Evolutionary conservation across 2,113 vertebrate genomes (phyloP).

Genomic region (Laterallus jamaicensis): DNA sequence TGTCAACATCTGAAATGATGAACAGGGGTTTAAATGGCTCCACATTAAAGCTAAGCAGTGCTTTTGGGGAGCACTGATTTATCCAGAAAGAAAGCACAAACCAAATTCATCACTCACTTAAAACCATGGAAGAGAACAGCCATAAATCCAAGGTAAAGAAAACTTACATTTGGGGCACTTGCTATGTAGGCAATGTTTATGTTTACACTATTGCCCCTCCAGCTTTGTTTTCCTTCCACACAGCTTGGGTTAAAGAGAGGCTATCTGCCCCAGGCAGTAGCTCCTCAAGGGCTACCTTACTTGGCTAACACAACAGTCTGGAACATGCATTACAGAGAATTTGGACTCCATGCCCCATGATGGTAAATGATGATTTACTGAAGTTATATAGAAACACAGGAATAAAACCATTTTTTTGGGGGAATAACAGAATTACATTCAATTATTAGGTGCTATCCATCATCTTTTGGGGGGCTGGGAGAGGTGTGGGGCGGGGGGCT

Average conservation of each 20-base stretch:
- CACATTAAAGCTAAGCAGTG: neutral
- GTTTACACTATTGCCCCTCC: neutral
- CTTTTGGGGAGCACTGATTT: neutral
- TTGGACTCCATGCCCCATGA: neutral
- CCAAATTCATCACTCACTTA: neutral
- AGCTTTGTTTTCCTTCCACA: neutral
- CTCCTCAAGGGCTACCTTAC: neutral
- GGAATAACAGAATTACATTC: neutral
- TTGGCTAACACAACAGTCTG: neutral
- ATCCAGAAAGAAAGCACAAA: neutral
- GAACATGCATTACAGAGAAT: accelerated
- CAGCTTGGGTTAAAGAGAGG: neutral
- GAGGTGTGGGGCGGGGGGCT: no score
- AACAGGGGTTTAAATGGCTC: neutral
- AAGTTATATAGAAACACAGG: neutral
- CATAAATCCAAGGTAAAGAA: neutral
- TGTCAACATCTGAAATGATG: neutral
- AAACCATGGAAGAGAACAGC: neutral
- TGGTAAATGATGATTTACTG: neutral
- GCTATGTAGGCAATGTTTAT: neutral
- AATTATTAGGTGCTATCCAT: neutral
- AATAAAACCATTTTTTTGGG: neutral
- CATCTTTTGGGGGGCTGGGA: neutral
- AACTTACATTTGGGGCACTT: neutral
- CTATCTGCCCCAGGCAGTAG: neutral